Base-by-base conservation (phyloP, 2,888 invertebrate species). In the Protodeltote pygarga region DNA sequence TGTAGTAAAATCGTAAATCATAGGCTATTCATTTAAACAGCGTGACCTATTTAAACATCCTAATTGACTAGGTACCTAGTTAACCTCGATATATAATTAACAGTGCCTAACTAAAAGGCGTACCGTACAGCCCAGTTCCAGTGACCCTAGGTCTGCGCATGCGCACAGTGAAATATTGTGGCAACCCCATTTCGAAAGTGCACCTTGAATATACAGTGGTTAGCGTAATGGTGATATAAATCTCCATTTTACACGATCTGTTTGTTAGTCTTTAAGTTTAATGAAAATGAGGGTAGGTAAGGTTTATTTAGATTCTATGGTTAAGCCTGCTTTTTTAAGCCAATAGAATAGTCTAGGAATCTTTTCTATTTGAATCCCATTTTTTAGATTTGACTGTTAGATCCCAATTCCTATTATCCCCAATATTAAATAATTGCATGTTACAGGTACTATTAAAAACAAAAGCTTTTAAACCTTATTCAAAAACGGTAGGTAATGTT, bases 1-100 rank as follows among this genome's bases (percentile, higher is more conserved):
- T n/a, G n/a, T n/a, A n/a, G n/a, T n/a, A n/a, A n/a, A n/a, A n/a
- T n/a, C n/a, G n/a, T n/a, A n/a, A n/a, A n/a, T n/a, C n/a, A n/a
- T n/a, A n/a, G n/a, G n/a, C n/a, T n/a, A n/a, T n/a, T n/a, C 35
- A 46, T 61, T 40, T 53, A 58, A 58, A 61, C 61, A 51, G 3
- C 21, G 10, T 11, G 21, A 24, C 20, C 8, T n/a, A 20, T 3
- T 28, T 35, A 45, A 52, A 8, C 17, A 25, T 34, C 21, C 21
- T 4, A 55, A 51, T 23, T 24, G 17, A 1, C 33, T 27, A 5
- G 8, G 13, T 16, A 5, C 23, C 21, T 34, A 23, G 55, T 47
- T 58, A 42, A 24, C 55, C 62, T 13, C 61, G 42, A 34, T 48
- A 1, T 4, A 11, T 45, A 62, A 59, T 59, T 59, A 59, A 62